Evolutionary conservation across 1,140 invertebrate species (phyloP).

Genomic region (Vanessa atalanta): DNA sequence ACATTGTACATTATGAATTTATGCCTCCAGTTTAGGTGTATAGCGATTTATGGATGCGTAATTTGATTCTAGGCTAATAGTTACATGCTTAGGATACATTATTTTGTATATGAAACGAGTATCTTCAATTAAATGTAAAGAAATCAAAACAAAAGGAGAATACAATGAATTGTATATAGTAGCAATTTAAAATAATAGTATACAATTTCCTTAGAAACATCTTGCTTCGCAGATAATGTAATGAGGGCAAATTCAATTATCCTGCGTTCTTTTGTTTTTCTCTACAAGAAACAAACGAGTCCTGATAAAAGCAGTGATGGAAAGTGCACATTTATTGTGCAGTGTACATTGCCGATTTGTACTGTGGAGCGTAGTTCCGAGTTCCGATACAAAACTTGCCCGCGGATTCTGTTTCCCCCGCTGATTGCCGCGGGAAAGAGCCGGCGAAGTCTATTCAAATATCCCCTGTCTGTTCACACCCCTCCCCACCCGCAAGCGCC

Average conservation of each 20-base stretch:
- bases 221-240: slow-evolving; percentile 74
- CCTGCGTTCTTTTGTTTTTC: slow-evolving; percentile 67
- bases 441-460: slow-evolving; percentile 77
- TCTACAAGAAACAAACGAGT: slow-evolving; percentile 47
- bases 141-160: slow-evolving; percentile 6
- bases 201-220: slow-evolving; percentile 51
- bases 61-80: slow-evolving; percentile 18
- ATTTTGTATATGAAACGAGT: not conserved
- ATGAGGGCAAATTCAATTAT: slow-evolving; percentile 78
- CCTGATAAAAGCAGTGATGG: slow-evolving; percentile 71
- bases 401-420: slow-evolving; percentile 37
- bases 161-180: slow-evolving; percentile 8
- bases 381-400: slow-evolving; percentile 45
- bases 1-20: slow-evolving; percentile 33
- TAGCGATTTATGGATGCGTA: slow-evolving; percentile 19
- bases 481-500: slow-evolving; percentile 74
- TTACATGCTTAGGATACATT: not conserved
- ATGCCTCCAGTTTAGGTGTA: slow-evolving; percentile 28
- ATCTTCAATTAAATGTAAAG: not conserved
- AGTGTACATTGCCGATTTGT: slow-evolving; percentile 75
- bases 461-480: slow-evolving; percentile 76
- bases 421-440: slow-evolving; percentile 57
- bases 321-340: slow-evolving; percentile 72
- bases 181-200: slow-evolving; percentile 31
- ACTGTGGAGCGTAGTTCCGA: slow-evolving; percentile 60